These are phyloP conservation scores for Nasonia giraulti DNA, from an alignment of 1,140 invertebrate genomes.

Conservation along the genomic window DNA sequence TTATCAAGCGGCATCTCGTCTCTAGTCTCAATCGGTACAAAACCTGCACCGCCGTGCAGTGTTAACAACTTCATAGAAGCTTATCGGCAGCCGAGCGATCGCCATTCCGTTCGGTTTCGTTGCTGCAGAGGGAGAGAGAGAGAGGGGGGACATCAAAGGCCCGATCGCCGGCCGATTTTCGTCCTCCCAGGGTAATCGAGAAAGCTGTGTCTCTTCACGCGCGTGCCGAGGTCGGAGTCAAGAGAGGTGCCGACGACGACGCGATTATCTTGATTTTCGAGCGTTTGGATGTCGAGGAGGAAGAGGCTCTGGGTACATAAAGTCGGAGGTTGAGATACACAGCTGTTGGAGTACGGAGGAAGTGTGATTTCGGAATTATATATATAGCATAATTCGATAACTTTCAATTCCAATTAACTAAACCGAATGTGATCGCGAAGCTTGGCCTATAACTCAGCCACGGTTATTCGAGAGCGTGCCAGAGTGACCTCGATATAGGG, in stretches of 20 bases:
- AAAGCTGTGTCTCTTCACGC: neutral
- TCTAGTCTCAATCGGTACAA: neutral
- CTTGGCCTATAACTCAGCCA: neutral
- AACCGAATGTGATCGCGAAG: neutral
- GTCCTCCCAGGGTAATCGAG: neutral
- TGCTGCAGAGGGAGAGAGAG: too few relatives aligned
- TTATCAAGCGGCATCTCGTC: constrained; percentile 1
- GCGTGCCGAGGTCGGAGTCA: neutral
- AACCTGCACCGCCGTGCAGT: neutral
- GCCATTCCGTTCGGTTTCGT: neutral
- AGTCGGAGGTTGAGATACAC: too few relatives aligned
- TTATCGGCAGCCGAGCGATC: constrained; percentile 30
- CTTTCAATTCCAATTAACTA: constrained; percentile 37
- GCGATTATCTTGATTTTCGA: constrained; percentile 28
- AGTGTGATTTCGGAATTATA: too few relatives aligned
- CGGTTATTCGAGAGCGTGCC: neutral
- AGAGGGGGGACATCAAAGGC: constrained; percentile 9
- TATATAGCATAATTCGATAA: too few relatives aligned
- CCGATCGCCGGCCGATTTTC: constrained; percentile 14
- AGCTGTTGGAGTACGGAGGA: too few relatives aligned
- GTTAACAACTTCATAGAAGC: constrained; percentile 48
- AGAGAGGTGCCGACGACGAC: neutral
- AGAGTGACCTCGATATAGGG: neutral
- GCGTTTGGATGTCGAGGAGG: too few relatives aligned
- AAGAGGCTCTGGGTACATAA: neutral